Base-by-base conservation (phyloP, 2,113 vertebrate species). In the Cyphotilapia sp. region DNA sequence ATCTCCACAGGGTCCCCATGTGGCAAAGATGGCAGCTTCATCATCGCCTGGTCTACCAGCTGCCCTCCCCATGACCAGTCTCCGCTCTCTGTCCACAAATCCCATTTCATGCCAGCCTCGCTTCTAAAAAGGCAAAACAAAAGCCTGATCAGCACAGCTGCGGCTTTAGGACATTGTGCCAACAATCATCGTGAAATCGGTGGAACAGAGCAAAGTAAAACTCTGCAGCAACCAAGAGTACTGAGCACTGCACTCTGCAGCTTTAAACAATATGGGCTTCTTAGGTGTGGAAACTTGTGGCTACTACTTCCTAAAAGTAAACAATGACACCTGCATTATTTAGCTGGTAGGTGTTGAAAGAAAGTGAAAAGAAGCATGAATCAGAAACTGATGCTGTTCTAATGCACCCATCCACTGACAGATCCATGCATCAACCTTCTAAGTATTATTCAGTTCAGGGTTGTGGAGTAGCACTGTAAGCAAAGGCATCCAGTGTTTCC, bases 141-240 rank as follows among this genome's bases (percentile, higher is more conserved):
- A 95, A 93, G 88, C 90, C 90, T 9, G 74, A 91, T 92, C 89
- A 87, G 89, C 92, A 87, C 85, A 88, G 93, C 94, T 85, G 89
- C 33, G 29, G 92, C 91, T 92, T 88, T 78, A 76, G 90, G 84
- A 71, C 85, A 90, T 85, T 93, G 92, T 93, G 82, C 63, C 42
- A 51, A 88, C 88, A 92, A 92, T 90, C 87, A 49, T 92, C 80
- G 87, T 92, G 89, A 93, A 95, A 95, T 93, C 85, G 78, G 93
- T 16, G 91, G 83, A 93, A 93, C 91, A 84, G 85, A 92, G 87
- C 82, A 40, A 86, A 89, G 83, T 19, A 33, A 85, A 90, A 90
- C 94, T 89, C 69, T 45, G 86, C 80, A 84, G 89, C 42, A 49
- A 51, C 81, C 63, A 19, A 47, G 84, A 84, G 54, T 54, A 56